phyloP scores from a whole-genome alignment of 2,797 vertebrate species.

The Furcifer pardalis region DNA sequence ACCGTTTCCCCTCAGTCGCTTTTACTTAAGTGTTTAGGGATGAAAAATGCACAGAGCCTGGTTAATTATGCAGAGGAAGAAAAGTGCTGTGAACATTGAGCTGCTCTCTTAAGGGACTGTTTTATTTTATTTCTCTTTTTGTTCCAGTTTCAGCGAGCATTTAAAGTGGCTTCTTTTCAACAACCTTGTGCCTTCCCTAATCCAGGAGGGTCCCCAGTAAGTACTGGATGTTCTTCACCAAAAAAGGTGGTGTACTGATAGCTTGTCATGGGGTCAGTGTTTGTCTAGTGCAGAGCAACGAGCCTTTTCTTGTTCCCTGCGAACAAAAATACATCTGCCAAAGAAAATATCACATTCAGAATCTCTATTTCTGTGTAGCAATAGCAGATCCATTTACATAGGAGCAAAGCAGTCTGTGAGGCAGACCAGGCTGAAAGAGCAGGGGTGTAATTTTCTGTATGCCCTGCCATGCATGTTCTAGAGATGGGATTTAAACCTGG shows the following conservation, averaged over 20 bases:
- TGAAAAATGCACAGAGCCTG: no score
- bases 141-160: conserved; percentile 82
- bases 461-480: neutral
- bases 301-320: neutral
- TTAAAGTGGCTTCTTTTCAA: conserved; percentile 88
- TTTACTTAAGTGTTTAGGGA: neutral
- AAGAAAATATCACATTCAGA: no score
- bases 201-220: conserved; percentile 93
- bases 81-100: neutral
- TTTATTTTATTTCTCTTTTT: conserved; percentile 28
- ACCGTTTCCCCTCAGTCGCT: no score
- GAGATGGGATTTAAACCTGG: neutral
- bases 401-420: neutral
- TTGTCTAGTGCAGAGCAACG: neutral
- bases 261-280: neutral
- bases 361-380: neutral
- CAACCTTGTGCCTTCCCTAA: conserved; percentile 86
- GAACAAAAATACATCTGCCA: neutral
- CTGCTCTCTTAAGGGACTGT: neutral
- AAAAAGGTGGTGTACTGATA: neutral
- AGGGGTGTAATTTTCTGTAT: no score
- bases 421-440: no score
- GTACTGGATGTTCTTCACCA: conserved; percentile 54
- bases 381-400: neutral
- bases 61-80: neutral